Percentiles rank a stretch among this genome's conserved stretches.
Conservation (phyloP, 2,113 vertebrate genomes). For the Chunga burmeisteri region DNA sequence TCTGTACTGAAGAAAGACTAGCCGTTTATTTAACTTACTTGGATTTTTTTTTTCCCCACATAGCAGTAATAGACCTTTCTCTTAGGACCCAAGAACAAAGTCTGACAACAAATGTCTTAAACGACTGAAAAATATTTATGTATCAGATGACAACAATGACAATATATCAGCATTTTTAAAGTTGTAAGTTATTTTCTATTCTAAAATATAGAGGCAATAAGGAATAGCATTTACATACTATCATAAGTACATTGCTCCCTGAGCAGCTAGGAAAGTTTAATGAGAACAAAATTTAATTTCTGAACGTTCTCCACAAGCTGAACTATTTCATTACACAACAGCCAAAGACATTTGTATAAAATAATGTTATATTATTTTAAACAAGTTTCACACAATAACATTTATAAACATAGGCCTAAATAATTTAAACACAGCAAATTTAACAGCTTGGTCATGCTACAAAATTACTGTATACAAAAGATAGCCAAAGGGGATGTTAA, state of each 20-base stretch:
- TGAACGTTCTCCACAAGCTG: background rate
- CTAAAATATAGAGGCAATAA: conserved; percentile 16
- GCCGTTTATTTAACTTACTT: background rate
- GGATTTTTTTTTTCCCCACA: background rate
- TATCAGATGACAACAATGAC: conserved; percentile 4
- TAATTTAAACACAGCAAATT: conserved; percentile 74
- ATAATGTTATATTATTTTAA: conserved; percentile 75
- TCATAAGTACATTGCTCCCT: conserved; percentile 20
- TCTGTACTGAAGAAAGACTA: background rate
- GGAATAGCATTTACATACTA: background rate
- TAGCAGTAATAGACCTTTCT: background rate
- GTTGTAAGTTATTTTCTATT: background rate
- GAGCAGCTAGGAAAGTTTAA: background rate
- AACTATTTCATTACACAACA: conserved; percentile 8
- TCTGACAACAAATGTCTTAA: background rate
- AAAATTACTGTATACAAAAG: conserved; percentile 75
- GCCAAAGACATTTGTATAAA: conserved; percentile 66
- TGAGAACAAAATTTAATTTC: background rate
- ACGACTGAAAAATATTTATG: conserved; percentile 59
- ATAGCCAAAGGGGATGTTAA: conserved; percentile 61
- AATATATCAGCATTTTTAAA: conserved; percentile 1
- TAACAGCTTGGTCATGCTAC: conserved; percentile 74
- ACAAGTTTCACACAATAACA: conserved; percentile 73
- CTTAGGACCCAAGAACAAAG: background rate
- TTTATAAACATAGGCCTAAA: conserved; percentile 72